A percentile compares a stretch with the other conserved stretches of the same genome.
phyloP scores from a whole-genome alignment of 2,797 vertebrate genomes.

The Glyptemys insculpta region DNA sequence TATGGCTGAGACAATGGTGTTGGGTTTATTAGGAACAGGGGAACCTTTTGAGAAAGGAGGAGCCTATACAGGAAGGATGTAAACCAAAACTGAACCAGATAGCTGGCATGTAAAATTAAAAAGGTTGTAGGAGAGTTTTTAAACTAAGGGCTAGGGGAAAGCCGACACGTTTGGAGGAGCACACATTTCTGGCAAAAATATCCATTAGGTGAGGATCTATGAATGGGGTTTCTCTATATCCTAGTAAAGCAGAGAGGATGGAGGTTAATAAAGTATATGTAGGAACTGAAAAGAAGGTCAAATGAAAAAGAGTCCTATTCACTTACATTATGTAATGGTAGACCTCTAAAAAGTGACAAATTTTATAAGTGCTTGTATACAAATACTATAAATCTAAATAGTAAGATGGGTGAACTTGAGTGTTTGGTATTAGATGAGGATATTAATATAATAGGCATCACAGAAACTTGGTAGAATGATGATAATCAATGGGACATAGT shows the following conservation, averaged over 20 bases:
- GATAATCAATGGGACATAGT: neutral
- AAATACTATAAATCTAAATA: neutral
- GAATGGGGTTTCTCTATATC: neutral
- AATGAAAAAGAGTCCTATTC: neutral
- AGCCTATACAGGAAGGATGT: neutral
- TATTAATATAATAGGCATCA: neutral
- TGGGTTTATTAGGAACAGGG: neutral
- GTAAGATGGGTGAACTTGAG: neutral
- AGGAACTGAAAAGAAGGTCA: neutral
- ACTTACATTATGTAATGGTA: neutral
- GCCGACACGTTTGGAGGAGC: neutral
- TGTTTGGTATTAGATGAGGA: neutral
- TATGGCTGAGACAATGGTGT: neutral
- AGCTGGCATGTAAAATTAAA: neutral
- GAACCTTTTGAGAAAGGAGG: neutral
- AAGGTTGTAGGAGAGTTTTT: neutral
- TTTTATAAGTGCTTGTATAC: neutral
- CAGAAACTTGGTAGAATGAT: neutral
- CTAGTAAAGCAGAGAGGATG: neutral
- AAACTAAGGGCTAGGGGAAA: neutral
- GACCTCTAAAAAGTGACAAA: neutral
- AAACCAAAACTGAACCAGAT: neutral
- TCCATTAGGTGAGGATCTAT: neutral
- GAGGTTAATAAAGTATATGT: neutral
- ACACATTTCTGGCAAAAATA: neutral